Evolutionary conservation across 2,113 vertebrate species (phyloP).

Genomic region (Laticauda colubrina): DNA sequence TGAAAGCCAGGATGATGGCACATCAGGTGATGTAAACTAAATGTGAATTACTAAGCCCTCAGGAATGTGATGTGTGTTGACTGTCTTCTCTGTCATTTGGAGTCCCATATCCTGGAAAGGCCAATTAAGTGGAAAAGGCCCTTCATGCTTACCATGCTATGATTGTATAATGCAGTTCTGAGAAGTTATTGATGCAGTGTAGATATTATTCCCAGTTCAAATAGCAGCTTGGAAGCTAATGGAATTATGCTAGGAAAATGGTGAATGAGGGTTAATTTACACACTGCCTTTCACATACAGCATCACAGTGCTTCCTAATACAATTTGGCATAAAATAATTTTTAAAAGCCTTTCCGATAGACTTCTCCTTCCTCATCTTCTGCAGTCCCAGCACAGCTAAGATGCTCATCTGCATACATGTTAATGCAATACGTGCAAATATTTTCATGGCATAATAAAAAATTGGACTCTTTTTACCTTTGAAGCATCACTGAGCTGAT

Average conservation of each 20-base stretch:
- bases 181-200: not conserved
- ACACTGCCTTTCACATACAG: not conserved
- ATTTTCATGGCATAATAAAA: not conserved
- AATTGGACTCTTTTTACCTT: not conserved
- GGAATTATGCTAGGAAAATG: not conserved
- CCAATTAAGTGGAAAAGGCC: not conserved
- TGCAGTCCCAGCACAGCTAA: not conserved
- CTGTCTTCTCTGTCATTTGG: not conserved
- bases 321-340: not conserved
- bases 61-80: not conserved
- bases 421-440: not conserved
- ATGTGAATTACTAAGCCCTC: not conserved
- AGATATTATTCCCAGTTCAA: not conserved
- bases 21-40: not conserved
- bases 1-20: constrained; percentile 1
- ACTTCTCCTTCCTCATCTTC: not conserved
- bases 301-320: not conserved
- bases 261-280: not conserved
- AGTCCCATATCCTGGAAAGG: not conserved
- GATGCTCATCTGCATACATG: not conserved
- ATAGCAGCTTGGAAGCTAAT: not conserved
- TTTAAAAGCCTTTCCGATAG: not conserved
- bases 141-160: not conserved
- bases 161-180: not conserved
- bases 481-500: not conserved